Base-by-base conservation (phyloP, 2,113 vertebrate genomes). In the Eulemur rufifrons region DNA sequence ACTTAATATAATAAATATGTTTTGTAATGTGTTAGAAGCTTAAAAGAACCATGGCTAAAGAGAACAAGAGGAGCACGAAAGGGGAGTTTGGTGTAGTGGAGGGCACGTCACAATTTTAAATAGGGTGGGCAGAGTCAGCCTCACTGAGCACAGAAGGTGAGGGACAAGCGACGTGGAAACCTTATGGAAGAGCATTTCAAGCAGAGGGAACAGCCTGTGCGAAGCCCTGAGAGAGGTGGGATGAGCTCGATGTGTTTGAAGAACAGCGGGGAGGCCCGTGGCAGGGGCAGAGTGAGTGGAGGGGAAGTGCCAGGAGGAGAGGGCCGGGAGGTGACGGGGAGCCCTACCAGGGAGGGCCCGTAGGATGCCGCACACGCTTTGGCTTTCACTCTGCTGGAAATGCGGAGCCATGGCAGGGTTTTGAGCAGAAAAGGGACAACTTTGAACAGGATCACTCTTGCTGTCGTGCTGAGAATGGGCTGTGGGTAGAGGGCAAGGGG, bases 301-400 rank as follows among this genome's bases (percentile, higher is more conserved):
- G 34, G 54, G 50, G 13, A 42, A 2, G 25, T 27, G 3, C 68
- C 34, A 18, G 32, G 6, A 86, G 32, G 25, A 25, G 29, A 32
- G 61, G 42, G 18, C 8, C 8, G 23, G 34, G 29, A 37, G 6
- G 21, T 25, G 84, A 59, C 0, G 6, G 47, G 45, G 10, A 37
- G 8, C 54, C 54, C 73, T 4, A 1, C 5, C 37, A 39, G 0
- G 0, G 37, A 47, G 34, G 63, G 23, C 27, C 25, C 32, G 3
- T 0, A 4, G 18, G 29, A 8, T 23, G 13, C 87, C 20, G 37
- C 27, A 18, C 69, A 32, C 52, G 86, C 47, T 27, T 59, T 13
- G 2, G 13, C 23, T 66, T 81, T 64, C 23, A 34, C 18, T 25
- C 21, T 5, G 54, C 71, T 27, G 78, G 32, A 81, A 84, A 23